Evolutionary conservation across 2,113 vertebrate species (phyloP).

Genomic region (Macquaria australasica): DNA sequence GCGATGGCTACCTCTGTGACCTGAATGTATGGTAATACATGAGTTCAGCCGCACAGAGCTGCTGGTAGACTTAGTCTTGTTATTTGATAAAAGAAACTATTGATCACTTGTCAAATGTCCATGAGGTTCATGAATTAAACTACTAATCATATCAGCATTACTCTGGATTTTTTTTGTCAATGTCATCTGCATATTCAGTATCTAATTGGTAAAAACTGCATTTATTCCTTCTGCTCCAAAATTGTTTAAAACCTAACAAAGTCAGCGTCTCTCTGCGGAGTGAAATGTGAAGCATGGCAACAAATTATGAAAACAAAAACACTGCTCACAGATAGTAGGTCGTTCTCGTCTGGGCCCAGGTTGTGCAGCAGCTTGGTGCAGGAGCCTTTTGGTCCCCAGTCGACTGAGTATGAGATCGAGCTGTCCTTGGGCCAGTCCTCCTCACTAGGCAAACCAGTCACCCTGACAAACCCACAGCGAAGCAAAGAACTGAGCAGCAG

Average conservation of each 20-base stretch:
- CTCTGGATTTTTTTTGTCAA: not conserved
- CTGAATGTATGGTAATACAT: not conserved
- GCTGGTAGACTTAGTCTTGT: not conserved
- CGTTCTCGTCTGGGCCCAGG: conserved; percentile 67
- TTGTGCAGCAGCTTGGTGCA: conserved; percentile 64
- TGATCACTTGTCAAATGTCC: not conserved
- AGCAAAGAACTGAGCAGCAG: conserved; percentile 18
- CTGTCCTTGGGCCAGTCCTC: conserved; percentile 83
- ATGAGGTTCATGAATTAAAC: not conserved
- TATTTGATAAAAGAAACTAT: not conserved
- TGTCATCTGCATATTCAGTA: not conserved
- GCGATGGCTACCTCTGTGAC: not conserved
- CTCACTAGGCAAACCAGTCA: conserved; percentile 79
- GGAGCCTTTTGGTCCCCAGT: conserved; percentile 52
- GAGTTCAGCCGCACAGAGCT: not conserved
- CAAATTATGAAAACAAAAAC: conserved; percentile 2
- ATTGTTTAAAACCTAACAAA: not conserved
- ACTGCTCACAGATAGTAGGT: conserved; percentile 79
- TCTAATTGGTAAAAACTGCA: not conserved
- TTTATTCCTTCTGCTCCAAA: not conserved
- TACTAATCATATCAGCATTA: not conserved
- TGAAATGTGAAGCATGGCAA: not conserved
- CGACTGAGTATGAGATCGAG: conserved; percentile 66
- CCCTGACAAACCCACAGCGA: conserved; percentile 57
- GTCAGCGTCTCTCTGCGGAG: not conserved